Base-by-base conservation (phyloP, 2,113 vertebrate species). In the Zosterops hypoxanthus region DNA sequence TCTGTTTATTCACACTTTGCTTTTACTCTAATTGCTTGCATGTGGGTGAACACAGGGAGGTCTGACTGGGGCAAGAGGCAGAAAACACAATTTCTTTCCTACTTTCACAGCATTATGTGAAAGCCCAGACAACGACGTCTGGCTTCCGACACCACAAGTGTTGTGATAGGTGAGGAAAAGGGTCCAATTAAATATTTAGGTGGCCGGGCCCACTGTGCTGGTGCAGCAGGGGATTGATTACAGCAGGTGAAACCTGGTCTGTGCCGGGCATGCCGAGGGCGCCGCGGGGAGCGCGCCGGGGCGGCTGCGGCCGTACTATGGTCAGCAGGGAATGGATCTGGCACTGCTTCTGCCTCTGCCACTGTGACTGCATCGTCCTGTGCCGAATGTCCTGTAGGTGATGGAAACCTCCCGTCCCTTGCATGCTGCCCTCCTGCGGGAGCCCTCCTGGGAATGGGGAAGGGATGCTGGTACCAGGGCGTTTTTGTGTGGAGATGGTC, bases 371-470 rank as follows among this genome's bases (percentile, higher is more conserved):
- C 86, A 94, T 99, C 97, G 44, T 99, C 97, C 98, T 99, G 96
- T 99, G 99, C 99, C 98, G 98, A 95, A 99, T 99, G 98, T 99
- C 98, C 86, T 99, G 99, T 99, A 99, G 98, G 99, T 97, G 92
- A 95, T 73, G 86, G 88, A 70, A 33, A 36, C 42, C 29, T 84
- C 81, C 41, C 0, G 0, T 55, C 56, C 86, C 50, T 61, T 77
- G 95, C 90, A 49, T 95, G 94, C 77, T 1, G 2, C 14, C 72
- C 57, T 91, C 26, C 4, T 1, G 16, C 2, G 2, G 78, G 56
- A 29, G n/a, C 69, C 9, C 14, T 63, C 53, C 33, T 0, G 16
- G 86, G 86, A 71, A 50, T 13, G 41, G 82, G 83, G 39, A 34
- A 63, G 72, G 77, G 84, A 11, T 87, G 59, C 9, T 72, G 7